These are phyloP conservation scores for Calycopis cecrops DNA, from an alignment of 1,140 invertebrate genomes.

Conservation along the genomic window DNA sequence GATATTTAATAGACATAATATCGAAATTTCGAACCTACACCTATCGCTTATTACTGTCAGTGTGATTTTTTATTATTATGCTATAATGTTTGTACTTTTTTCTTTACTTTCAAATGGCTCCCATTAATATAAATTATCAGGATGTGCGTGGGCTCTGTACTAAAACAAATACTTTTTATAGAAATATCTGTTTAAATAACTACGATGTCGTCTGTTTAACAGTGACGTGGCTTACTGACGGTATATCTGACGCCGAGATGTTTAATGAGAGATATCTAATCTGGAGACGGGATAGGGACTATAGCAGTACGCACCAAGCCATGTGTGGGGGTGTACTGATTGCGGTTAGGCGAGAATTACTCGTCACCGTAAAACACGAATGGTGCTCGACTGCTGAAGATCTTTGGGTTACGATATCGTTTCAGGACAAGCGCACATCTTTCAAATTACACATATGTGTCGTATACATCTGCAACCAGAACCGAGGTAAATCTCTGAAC, in stretches of 20 bases:
- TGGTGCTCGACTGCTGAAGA: constrained; percentile 19
- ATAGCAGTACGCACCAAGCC: neutral
- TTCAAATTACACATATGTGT: constrained; percentile 14
- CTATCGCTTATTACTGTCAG: no score
- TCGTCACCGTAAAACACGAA: neutral
- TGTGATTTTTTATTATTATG: no score
- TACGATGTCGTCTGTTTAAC: constrained; percentile 1
- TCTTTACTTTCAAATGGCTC: neutral
- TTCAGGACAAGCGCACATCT: neutral
- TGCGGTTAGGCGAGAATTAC: constrained; percentile 2
- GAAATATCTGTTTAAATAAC: neutral
- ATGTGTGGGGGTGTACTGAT: constrained; percentile 17
- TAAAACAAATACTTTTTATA: neutral
- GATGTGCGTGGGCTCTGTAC: neutral
- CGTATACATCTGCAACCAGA: constrained; percentile 20
- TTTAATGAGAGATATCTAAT: constrained; percentile 16
- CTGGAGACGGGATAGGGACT: constrained; percentile 18
- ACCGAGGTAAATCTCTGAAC: constrained; percentile 13
- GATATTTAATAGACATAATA: no score
- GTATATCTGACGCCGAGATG: constrained; percentile 8
- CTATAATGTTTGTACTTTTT: no score
- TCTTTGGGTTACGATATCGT: constrained; percentile 12
- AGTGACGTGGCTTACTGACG: constrained; percentile 5
- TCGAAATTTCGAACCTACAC: no score
- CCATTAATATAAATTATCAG: neutral